phyloP scores from a whole-genome alignment of 2,888 invertebrate species.

The Heteromyza rotundicornis region DNA sequence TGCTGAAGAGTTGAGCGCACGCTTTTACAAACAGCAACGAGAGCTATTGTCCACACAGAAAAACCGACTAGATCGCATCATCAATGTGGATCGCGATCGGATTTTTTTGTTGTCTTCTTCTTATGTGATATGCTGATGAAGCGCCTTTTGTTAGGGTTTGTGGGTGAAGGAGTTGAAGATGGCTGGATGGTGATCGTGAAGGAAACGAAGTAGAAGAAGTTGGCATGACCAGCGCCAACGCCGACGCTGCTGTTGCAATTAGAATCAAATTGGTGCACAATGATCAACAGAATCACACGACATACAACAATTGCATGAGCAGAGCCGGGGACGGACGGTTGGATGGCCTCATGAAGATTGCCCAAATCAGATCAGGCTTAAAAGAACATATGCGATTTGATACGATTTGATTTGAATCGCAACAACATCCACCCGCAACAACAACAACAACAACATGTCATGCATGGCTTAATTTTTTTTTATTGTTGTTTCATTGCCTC shows the following conservation, averaged over 20 bases:
- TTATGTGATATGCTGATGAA: not conserved
- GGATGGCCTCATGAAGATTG: not conserved
- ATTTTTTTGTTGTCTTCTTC: not conserved
- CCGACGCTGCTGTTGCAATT: constrained; percentile 41
- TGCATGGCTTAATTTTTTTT: not conserved
- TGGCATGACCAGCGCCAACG: not conserved
- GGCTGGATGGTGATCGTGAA: not conserved
- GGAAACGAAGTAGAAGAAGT: not conserved
- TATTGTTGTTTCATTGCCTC: too few species aligned
- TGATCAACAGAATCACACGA: constrained; percentile 39
- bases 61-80: constrained; percentile 21
- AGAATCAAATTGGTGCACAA: constrained; percentile 45
- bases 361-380: too few species aligned
- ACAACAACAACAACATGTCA: not conserved
- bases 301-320: constrained; percentile 1
- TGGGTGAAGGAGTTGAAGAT: not conserved
- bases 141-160: not conserved
- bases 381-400: constrained; percentile 3
- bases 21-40: not conserved
- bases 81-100: constrained; percentile 19
- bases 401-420: not conserved
- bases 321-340: not conserved
- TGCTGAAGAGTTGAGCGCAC: constrained; percentile 4
- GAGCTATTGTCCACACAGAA: constrained; percentile 6
- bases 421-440: not conserved